Evolutionary conservation across 2,888 invertebrate species (phyloP).

Genomic region (Diaperis boleti): DNA sequence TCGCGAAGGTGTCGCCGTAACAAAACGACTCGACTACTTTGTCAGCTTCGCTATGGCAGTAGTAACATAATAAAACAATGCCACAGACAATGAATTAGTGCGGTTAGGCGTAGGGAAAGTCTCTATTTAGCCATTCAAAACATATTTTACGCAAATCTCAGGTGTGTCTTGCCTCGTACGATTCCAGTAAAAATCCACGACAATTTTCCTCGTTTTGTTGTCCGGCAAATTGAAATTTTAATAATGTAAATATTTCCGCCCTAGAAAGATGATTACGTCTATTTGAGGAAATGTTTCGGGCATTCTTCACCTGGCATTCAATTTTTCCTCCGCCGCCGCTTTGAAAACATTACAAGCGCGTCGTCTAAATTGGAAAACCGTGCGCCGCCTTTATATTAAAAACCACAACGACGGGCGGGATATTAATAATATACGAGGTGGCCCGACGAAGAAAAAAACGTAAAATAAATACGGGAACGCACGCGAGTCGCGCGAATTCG

Average conservation of each 20-base stretch:
- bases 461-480: no score
- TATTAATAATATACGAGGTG: slow-evolving; percentile 50
- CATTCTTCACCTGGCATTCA: slow-evolving; percentile 55
- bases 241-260: slow-evolving; percentile 62
- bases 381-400: slow-evolving; percentile 48
- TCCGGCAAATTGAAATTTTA: slow-evolving; percentile 61
- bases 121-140: no score
- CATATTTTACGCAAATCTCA: no score
- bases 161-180: no score
- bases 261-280: slow-evolving; percentile 57
- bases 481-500: slow-evolving; percentile 19
- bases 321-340: slow-evolving; percentile 44
- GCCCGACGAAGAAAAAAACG: slow-evolving; percentile 5
- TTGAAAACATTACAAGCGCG: slow-evolving; percentile 53
- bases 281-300: slow-evolving; percentile 57
- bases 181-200: no score
- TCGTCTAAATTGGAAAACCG: slow-evolving; percentile 52
- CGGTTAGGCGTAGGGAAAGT: no score
- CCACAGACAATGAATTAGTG: no score
- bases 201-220: neutral
- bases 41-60: no score
- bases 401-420: slow-evolving; percentile 47
- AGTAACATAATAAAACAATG: no score
- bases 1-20: no score
- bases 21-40: no score